phyloP scores from a whole-genome alignment of 2,113 vertebrate genomes.

The Todiramphus chloris region DNA sequence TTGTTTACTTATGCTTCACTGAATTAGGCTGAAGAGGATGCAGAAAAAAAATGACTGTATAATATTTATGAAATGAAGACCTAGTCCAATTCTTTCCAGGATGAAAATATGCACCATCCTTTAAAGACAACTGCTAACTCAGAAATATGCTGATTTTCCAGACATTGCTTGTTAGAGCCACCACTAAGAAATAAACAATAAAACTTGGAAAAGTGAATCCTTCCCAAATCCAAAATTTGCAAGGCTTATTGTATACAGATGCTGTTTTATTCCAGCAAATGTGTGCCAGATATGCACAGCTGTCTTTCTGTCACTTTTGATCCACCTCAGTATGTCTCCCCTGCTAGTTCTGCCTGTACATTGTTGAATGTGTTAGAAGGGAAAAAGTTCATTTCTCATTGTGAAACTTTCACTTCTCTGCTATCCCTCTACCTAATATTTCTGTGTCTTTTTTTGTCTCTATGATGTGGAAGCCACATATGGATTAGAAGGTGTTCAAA shows the following conservation, averaged over 20 bases:
- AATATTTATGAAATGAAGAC: not conserved
- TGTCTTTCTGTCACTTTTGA: constrained; percentile 65
- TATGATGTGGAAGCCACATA: not conserved
- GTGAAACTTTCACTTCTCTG: not conserved
- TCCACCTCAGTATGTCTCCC: constrained; percentile 13
- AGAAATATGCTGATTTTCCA: not conserved
- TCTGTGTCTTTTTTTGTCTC: not conserved
- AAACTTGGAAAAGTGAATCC: not conserved
- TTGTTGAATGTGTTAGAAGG: constrained; percentile 1
- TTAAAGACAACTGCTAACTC: not conserved
- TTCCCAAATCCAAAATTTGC: not conserved
- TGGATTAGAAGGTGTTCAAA: not conserved
- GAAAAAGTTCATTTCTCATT: constrained; percentile 40
- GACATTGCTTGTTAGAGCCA: not conserved
- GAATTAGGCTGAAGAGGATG: constrained; percentile 14
- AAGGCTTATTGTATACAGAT: constrained; percentile 25
- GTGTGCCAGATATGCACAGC: constrained; percentile 39
- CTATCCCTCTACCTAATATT: not conserved
- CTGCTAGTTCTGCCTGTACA: not conserved
- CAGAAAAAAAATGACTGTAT: not conserved
- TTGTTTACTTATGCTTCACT: constrained; percentile 36
- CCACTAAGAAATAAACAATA: not conserved
- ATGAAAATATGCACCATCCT: not conserved
- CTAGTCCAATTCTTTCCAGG: not conserved
- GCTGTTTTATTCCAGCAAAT: constrained; percentile 1